Evolutionary conservation across 2,113 vertebrate species (phyloP), one percentile per base, ranked within the genome.

Genomic region (Panthera uncia): DNA sequence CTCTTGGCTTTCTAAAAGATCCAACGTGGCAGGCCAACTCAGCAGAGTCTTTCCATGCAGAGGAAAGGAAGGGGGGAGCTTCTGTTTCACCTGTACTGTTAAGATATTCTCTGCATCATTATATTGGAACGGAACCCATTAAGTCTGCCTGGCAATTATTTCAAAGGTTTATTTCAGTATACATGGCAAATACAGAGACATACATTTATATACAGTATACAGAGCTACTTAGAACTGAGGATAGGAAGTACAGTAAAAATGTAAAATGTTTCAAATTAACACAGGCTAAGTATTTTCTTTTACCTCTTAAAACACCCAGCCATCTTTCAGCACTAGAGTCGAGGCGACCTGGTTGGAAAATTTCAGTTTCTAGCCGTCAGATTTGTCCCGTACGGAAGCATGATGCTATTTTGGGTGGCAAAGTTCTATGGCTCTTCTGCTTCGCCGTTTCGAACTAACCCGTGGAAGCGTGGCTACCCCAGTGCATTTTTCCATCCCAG

Each of bases 151-250:
- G 85, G 65, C 96, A 96, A n/a, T 96, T 95, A 96, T 98, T 97
- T 98, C 98, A 95, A 98, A 98, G 98, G 94, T 95, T 95, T 98
- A 97, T 98, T 97, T 98, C 98, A 76, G 81, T 80, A n/a, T 87
- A 92, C 36, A 50, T 29, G 68, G 73, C 25, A 8, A 96, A 95
- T 93, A 96, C 68, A 82, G 84, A 94, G 52, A 61, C 93, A 89
- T 97, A 96, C 68, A 78, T 41, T 68, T 96, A 96, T 96, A 86
- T 97, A 96, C 94, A 96, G 76, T 76, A 69, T 80, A 96, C 50
- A 97, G 91, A 73, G 63, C 52, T 94, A 96, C 83, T 89, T 94
- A 74, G 41, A 85, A 91, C 27, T 0, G 27, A 88, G 63, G 79
- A 57, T 89, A 87, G 74, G 68, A 95, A 94, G 94, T 98, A 97